These are phyloP conservation scores for Linurgus olivaceus DNA, from an alignment of 2,797 vertebrate genomes.

Conservation along the genomic window DNA sequence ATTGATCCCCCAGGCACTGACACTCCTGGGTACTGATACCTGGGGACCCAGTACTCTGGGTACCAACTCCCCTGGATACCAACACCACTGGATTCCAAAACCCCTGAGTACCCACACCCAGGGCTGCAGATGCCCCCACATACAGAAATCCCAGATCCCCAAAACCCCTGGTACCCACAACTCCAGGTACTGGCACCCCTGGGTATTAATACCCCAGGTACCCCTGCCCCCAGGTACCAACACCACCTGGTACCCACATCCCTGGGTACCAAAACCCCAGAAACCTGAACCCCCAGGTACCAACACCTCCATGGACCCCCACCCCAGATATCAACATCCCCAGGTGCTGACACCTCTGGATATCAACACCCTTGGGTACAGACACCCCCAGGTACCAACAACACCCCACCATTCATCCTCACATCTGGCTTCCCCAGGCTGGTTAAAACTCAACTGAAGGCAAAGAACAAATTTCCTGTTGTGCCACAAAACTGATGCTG, in stretches of 20 bases:
- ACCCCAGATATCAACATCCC: not conserved
- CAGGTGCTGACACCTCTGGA: too few species aligned
- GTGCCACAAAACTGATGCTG: not conserved
- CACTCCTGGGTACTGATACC: not conserved
- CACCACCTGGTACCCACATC: too few species aligned
- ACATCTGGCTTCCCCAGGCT: not conserved
- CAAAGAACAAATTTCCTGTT: not conserved
- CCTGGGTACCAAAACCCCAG: too few species aligned
- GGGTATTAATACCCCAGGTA: not conserved
- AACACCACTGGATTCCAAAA: too few species aligned
- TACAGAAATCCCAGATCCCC: not conserved
- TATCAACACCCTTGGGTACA: rapidly evolving
- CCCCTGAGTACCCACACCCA: not conserved
- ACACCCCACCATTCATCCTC: not conserved
- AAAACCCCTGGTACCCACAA: not conserved
- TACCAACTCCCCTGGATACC: not conserved
- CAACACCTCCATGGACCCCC: too few species aligned
- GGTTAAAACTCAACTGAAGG: rapidly evolving
- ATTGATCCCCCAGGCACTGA: not conserved
- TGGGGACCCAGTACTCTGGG: too few species aligned
- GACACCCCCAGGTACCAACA: not conserved
- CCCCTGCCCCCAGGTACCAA: not conserved
- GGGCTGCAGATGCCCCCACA: rapidly evolving
- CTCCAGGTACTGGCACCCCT: not conserved
- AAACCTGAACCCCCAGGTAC: too few species aligned